A percentile compares a stretch with the other conserved stretches of the same genome.
These are phyloP conservation scores for Calameuta filiformis DNA, from an alignment of 2,888 invertebrate genomes.

Conservation along the genomic window DNA sequence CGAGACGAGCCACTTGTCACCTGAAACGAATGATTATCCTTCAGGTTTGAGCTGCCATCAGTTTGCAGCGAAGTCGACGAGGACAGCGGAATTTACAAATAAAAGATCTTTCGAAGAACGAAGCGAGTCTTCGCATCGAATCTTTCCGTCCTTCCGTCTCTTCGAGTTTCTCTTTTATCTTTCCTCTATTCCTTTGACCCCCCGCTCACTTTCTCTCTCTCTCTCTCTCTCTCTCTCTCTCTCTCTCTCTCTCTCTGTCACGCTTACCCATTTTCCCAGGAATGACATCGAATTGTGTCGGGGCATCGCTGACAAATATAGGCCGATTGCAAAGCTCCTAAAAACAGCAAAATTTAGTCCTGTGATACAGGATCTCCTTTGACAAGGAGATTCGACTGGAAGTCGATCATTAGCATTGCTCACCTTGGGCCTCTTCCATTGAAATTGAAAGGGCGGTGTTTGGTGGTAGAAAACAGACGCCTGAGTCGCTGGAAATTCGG, in stretches of 20 bases:
- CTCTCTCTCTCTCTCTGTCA: slow-evolving; percentile 9
- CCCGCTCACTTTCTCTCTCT: slow-evolving; percentile 10
- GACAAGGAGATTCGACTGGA: background rate
- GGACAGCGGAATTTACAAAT: background rate
- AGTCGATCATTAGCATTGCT: slow-evolving; percentile 31
- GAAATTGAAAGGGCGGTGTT: slow-evolving; percentile 92
- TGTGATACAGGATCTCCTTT: background rate
- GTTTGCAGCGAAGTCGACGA: background rate
- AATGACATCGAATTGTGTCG: slow-evolving; percentile 84
- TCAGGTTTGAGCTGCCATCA: background rate
- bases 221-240: background rate
- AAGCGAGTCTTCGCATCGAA: slow-evolving; percentile 43
- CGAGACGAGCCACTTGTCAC: slow-evolving; percentile 91
- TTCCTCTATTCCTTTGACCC: slow-evolving; percentile 5
- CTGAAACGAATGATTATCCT: slow-evolving; percentile 66
- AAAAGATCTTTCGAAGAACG: background rate
- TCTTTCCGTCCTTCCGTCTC: slow-evolving; percentile 29
- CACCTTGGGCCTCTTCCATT: slow-evolving; percentile 90
- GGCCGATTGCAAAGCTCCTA: slow-evolving; percentile 83
- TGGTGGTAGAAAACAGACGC: slow-evolving; percentile 93
- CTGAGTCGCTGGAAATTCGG: slow-evolving; percentile 90
- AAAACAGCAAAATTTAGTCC: slow-evolving; percentile 49
- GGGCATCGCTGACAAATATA: slow-evolving; percentile 82
- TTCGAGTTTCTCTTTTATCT: background rate
- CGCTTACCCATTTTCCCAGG: slow-evolving; percentile 89